These are phyloP conservation scores for Rhabdophis nuchalis DNA, from an alignment of 2,797 vertebrate species.

Conservation along the genomic window DNA sequence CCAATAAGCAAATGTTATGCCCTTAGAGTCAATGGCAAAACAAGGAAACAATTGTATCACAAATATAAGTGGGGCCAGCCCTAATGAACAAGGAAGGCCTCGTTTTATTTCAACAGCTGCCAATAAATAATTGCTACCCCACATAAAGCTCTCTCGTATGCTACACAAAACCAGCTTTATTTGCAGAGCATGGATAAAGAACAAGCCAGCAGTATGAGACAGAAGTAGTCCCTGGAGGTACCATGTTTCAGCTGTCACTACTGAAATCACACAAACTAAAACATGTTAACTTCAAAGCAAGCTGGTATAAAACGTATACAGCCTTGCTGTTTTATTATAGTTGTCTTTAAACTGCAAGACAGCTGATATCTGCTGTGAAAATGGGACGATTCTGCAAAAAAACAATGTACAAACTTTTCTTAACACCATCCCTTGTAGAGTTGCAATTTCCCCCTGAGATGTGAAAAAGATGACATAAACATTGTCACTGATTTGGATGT, in stretches of 20 bases:
- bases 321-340: conserved; percentile 5
- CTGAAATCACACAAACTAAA: conserved; percentile 26
- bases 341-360: conserved; percentile 8
- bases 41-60: conserved; percentile 6
- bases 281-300: conserved; percentile 35
- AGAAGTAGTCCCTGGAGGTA: conserved; percentile 20
- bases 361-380: conserved; percentile 4
- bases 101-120: conserved; percentile 4
- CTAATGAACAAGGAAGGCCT: conserved; percentile 7
- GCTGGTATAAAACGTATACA: conserved; percentile 16
- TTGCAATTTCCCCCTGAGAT: not conserved
- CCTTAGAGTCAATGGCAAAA: conserved; percentile 7
- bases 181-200: not conserved
- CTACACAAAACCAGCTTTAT: conserved; percentile 12
- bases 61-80: not conserved
- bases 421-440: not conserved
- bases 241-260: conserved; percentile 22
- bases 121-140: conserved; percentile 17
- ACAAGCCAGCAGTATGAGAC: not conserved
- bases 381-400: not conserved
- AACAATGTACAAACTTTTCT: not conserved
- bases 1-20: not conserved
- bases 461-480: not conserved
- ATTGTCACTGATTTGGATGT: not conserved
- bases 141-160: not conserved